phyloP scores from a whole-genome alignment of 2,888 invertebrate genomes.

The Luperina nickerlii region DNA sequence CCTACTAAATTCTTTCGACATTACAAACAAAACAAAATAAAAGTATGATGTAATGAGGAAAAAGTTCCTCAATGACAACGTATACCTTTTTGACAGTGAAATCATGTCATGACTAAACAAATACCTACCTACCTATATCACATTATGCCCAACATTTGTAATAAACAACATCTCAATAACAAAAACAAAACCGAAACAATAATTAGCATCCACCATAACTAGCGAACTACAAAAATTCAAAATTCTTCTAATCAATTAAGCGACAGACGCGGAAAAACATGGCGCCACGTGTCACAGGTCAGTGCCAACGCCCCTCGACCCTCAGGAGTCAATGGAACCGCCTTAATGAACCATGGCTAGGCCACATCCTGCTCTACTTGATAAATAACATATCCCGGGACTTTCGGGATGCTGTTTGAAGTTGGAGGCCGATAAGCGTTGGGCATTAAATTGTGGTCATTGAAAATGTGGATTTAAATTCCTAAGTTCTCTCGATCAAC shows the following conservation, averaged over 20 bases:
- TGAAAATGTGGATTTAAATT: neutral
- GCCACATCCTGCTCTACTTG: constrained; percentile 70
- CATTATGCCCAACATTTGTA: neutral
- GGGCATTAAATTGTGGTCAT: constrained; percentile 4
- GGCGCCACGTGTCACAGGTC: constrained; percentile 87
- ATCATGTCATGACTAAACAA: neutral
- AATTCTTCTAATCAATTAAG: constrained; percentile 59
- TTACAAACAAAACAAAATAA: neutral
- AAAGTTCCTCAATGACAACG: neutral
- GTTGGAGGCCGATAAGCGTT: constrained; percentile 37
- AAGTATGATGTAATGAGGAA: constrained; percentile 1
- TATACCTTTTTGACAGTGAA: neutral
- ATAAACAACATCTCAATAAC: neutral
- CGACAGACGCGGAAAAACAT: constrained; percentile 74
- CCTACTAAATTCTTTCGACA: neutral
- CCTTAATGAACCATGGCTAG: constrained; percentile 77
- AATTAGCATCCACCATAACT: constrained; percentile 25
- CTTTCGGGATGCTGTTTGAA: constrained; percentile 41
- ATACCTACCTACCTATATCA: too few relatives aligned
- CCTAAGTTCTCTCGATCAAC: too few relatives aligned
- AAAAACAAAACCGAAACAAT: constrained; percentile 12
- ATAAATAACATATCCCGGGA: constrained; percentile 51
- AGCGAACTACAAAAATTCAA: constrained; percentile 29
- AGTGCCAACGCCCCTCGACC: constrained; percentile 69
- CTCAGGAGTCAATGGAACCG: constrained; percentile 71